Conservation (phyloP, 2,113 vertebrate genomes). For the Oreochromis aureus region DNA sequence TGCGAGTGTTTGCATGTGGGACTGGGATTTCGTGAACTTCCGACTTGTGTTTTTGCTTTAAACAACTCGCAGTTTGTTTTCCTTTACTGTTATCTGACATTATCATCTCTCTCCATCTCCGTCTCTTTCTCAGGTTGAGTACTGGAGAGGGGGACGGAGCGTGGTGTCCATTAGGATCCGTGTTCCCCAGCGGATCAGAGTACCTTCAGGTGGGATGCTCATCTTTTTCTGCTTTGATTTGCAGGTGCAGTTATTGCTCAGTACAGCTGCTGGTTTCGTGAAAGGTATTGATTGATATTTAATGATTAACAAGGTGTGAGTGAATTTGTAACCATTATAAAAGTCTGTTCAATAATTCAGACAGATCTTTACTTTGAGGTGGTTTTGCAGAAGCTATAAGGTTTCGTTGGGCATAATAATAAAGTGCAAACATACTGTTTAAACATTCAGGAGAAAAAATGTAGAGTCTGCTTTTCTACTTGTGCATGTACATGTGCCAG, state of each 20-base stretch:
- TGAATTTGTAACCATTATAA: neutral
- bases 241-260: neutral
- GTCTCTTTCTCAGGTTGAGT: constrained; percentile 74
- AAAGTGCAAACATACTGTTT: neutral
- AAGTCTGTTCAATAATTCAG: neutral
- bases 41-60: neutral
- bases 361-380: neutral
- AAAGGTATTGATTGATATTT: neutral
- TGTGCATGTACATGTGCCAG: neutral
- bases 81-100: neutral
- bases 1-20: neutral
- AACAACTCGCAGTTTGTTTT: neutral
- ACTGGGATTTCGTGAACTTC: neutral
- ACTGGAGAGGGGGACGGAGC: constrained; percentile 88
- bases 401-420: neutral
- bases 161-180: constrained; percentile 85
- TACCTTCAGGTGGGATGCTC: constrained; percentile 78
- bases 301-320: neutral
- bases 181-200: constrained; percentile 82
- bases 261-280: neutral
- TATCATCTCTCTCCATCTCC: neutral
- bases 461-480: neutral
- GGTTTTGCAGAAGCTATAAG: neutral
- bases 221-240: neutral
- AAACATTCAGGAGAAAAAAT: neutral